A percentile compares a stretch with the other conserved stretches of the same genome.
Evolutionary conservation across 2,888 invertebrate genomes (phyloP).

Genomic region (Ophioninae sp.): DNA sequence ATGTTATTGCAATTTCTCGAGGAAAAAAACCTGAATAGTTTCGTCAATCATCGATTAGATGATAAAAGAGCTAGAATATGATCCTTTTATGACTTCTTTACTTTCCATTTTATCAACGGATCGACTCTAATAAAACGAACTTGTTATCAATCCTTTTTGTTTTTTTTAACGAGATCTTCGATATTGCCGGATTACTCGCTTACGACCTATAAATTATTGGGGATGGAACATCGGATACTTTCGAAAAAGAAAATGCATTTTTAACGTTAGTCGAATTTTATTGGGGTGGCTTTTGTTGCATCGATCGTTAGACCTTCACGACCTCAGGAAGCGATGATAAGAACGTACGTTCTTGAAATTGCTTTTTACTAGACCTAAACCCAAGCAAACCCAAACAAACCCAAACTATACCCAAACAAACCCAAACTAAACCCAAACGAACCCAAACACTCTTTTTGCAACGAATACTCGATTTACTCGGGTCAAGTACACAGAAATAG

Average conservation of each 20-base stretch:
- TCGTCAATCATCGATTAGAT: too few relatives aligned
- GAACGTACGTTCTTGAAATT: not conserved
- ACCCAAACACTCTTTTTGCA: not conserved
- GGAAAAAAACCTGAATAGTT: too few relatives aligned
- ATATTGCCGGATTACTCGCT: not conserved
- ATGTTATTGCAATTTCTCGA: not conserved
- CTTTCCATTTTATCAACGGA: slow-evolving; percentile 12
- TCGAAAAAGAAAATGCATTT: not conserved
- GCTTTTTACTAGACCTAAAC: too few relatives aligned
- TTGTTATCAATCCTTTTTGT: slow-evolving; percentile 15
- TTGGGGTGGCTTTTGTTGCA: not conserved
- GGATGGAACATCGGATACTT: not conserved
- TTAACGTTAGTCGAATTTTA: not conserved
- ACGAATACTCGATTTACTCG: not conserved
- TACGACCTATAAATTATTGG: not conserved
- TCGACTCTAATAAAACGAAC: slow-evolving; percentile 32
- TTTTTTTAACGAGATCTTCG: slow-evolving; percentile 26
- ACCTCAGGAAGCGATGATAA: not conserved
- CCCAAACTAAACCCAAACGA: too few relatives aligned
- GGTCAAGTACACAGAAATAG: not conserved
- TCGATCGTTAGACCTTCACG: not conserved
- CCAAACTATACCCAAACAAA: too few relatives aligned
- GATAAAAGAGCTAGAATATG: too few relatives aligned
- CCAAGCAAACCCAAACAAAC: too few relatives aligned
- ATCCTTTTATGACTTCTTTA: too few relatives aligned